Evolutionary conservation across 1,140 invertebrate species (phyloP).

Genomic region (Drosophila insularis): DNA sequence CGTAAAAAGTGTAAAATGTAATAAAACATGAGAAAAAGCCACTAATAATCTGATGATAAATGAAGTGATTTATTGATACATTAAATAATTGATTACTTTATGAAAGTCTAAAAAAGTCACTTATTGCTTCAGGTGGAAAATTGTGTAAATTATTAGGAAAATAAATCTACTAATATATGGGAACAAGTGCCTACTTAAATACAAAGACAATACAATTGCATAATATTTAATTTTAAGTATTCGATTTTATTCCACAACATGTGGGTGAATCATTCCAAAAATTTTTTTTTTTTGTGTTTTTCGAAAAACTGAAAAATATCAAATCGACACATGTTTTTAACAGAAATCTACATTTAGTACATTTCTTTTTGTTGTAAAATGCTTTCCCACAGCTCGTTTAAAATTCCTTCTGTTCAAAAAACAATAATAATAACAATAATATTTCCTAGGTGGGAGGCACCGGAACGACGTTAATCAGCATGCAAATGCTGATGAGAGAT

Average conservation of each 20-base stretch:
- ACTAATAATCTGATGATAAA: too few species aligned
- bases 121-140: too few species aligned
- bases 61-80: too few species aligned
- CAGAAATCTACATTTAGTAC: neutral
- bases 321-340: slow-evolving; percentile 6
- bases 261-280: neutral
- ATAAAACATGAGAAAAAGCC: too few species aligned
- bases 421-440: slow-evolving; percentile 1
- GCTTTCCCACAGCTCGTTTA: neutral
- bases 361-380: slow-evolving; percentile 1
- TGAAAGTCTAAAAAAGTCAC: too few species aligned
- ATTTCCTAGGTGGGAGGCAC: neutral
- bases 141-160: too few species aligned
- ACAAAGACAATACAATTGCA: too few species aligned
- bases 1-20: too few species aligned
- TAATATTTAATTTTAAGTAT: too few species aligned
- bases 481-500: neutral
- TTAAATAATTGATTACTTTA: too few species aligned
- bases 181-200: too few species aligned
- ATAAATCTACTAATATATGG: too few species aligned
- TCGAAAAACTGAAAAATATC: neutral
- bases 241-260: neutral
- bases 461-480: neutral
- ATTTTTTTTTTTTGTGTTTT: neutral
- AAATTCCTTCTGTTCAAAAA: neutral